Base-by-base conservation (phyloP, 64 coral and sea anemone species). In the Catalaphyllia jardinei region DNA sequence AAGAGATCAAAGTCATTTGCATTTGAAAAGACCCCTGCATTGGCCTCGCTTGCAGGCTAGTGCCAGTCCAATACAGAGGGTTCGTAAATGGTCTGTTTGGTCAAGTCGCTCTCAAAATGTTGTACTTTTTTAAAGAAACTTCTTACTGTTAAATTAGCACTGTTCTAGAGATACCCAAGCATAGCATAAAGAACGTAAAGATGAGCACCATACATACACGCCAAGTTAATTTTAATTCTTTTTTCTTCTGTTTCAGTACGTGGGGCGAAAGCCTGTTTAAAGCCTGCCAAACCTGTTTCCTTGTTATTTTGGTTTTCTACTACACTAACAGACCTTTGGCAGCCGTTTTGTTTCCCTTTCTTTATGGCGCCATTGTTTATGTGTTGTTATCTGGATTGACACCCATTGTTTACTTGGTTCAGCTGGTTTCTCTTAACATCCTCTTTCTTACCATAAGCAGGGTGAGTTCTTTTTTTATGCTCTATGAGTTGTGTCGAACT, bases 241-340 rank as follows among this genome's bases (percentile, higher is more conserved):
- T 13, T 61, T 86, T 85, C 50, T 18, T 29, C 89, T n/a, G 3
- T 90, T 89, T 30, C 94, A 96, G 94, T 49, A 89, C 94, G n/a
- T 96, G 94, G 94, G 94, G 94, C 24, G 94, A 96, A 62, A 63
- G 87, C 31, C 59, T 84, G 25, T 93, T 96, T 35, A 89, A 93
- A 91, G 89, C 87, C 39, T 46, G 67, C 28, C 94, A 96, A 22
- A 96, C 80, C 24, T 22, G 31, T n/a, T 42, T 96, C 8, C 29
- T 96, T 69, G 49, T 96, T 33, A 30, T 96, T 35, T 46, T 96
- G 64, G 93, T 79, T 67, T 96, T 86, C 35, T 17, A 89, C 63
- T 96, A 86, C 76, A 90, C 93, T 67, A 81, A 78, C 22, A 96
- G 85, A 38, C 57, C 52, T 22, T 25, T 88, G 8, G 78, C 75